phyloP scores from a whole-genome alignment of 1,140 invertebrate genomes.

The Achatina immaculata region DNA sequence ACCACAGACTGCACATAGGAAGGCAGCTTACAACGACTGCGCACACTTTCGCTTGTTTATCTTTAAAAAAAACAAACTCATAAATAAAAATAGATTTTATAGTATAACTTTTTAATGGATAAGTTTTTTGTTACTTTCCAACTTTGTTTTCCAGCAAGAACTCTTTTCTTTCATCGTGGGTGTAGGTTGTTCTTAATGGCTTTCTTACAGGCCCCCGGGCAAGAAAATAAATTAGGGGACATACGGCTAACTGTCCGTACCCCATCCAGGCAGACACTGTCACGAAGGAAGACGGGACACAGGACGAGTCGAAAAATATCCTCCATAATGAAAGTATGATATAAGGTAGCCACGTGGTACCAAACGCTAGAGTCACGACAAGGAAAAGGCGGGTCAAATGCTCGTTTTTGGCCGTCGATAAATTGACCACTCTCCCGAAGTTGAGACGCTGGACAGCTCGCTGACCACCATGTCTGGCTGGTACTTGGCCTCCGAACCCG shows the following conservation, averaged over 20 bases:
- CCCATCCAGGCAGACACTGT: constrained; percentile 56
- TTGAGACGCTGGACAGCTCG: constrained; percentile 41
- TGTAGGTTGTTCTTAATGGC: constrained; percentile 28
- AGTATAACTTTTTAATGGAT: too few relatives aligned
- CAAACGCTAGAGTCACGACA: constrained; percentile 50
- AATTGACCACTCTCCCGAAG: constrained; percentile 55
- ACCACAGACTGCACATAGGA: background rate
- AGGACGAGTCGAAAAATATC: constrained; percentile 47
- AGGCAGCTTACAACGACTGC: background rate
- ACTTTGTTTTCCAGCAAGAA: constrained; percentile 43
- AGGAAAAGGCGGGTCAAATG: constrained; percentile 62
- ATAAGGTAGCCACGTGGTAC: constrained; percentile 56
- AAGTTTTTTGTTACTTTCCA: constrained; percentile 42
- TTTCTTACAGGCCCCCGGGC: constrained; percentile 36
- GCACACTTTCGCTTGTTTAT: background rate
- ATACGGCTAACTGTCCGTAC: constrained; percentile 56
- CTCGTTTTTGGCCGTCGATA: constrained; percentile 56
- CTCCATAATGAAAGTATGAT: constrained; percentile 54
- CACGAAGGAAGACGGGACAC: constrained; percentile 44
- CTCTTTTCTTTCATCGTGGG: constrained; percentile 42
- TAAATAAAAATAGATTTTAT: background rate
- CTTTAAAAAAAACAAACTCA: background rate
- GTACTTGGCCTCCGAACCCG: constrained; percentile 50
- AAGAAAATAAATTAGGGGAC: constrained; percentile 55
- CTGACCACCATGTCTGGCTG: constrained; percentile 34